Evolutionary conservation across 2,888 invertebrate genomes (phyloP).

Genomic region (Drosophila vallismaia): DNA sequence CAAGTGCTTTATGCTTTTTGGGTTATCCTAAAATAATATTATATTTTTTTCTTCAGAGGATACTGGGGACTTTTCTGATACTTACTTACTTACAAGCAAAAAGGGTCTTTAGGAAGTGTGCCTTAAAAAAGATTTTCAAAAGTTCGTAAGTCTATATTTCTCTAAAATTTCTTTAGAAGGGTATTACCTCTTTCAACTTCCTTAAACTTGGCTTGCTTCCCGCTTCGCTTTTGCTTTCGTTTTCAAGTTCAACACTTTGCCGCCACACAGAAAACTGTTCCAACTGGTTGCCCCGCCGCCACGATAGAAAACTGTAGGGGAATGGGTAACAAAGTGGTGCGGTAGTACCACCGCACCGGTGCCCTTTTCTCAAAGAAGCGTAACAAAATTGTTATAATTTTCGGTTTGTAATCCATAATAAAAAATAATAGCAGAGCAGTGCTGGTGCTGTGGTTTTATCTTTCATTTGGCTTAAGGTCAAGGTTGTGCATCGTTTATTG

Average conservation of each 20-base stretch:
- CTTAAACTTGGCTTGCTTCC: conserved; percentile 10
- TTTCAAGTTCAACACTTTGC: conserved; percentile 80
- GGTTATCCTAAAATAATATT: not conserved
- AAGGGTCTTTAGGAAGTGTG: too few species aligned
- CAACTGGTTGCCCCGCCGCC: conserved; percentile 73
- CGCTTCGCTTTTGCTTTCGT: conserved; percentile 64
- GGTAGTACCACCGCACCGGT: not conserved
- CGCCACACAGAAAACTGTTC: conserved; percentile 59
- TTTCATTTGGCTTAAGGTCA: conserved; percentile 64
- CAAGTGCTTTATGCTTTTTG: conserved; percentile 18
- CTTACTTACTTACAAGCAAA: too few species aligned
- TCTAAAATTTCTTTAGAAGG: conserved; percentile 4
- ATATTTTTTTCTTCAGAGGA: not conserved
- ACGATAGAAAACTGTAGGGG: conserved; percentile 26
- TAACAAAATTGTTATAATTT: conserved; percentile 80
- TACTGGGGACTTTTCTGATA: too few species aligned
- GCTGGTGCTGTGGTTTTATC: conserved; percentile 24
- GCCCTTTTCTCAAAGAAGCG: conserved; percentile 78
- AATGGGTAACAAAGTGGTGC: conserved; percentile 9
- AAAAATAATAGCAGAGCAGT: conserved; percentile 55
- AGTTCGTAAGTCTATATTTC: not conserved
- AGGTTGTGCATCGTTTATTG: conserved; percentile 72
- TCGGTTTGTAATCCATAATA: conserved; percentile 66
- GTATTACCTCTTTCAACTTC: conserved; percentile 38
- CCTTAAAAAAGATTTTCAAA: too few species aligned